These are phyloP conservation scores for Melipona beecheii DNA, from an alignment of 2,888 invertebrate genomes.

Conservation along the genomic window DNA sequence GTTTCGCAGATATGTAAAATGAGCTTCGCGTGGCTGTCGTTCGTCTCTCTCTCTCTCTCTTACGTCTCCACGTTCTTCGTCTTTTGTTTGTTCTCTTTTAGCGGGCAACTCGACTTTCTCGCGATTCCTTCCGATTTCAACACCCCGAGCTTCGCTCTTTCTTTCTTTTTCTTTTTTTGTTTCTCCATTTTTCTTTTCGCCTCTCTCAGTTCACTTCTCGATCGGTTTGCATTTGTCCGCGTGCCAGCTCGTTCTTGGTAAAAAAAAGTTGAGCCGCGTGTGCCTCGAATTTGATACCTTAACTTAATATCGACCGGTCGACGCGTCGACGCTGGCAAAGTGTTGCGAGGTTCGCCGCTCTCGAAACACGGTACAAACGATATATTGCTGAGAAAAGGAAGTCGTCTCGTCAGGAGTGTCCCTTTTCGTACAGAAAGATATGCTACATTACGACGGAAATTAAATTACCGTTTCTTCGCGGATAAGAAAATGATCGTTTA, in stretches of 20 bases:
- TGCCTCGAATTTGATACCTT: constrained; percentile 20
- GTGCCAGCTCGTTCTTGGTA: constrained; percentile 29
- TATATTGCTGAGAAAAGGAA: constrained; percentile 3
- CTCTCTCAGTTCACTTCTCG: background rate
- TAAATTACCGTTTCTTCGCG: background rate
- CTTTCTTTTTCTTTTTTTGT: background rate
- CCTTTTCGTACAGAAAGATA: background rate
- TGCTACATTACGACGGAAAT: background rate
- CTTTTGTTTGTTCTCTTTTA: background rate
- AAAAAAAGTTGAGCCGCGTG: constrained; percentile 40
- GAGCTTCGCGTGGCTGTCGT: constrained; percentile 55
- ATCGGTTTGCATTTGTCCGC: background rate
- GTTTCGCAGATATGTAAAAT: constrained; percentile 73
- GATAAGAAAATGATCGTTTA: background rate
- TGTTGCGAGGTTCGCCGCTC: background rate
- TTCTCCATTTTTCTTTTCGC: background rate
- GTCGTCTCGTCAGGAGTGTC: background rate
- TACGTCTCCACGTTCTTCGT: background rate
- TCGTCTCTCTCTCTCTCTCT: background rate
- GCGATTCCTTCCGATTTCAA: background rate
- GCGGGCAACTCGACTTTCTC: background rate
- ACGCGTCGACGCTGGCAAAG: background rate
- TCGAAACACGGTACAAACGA: constrained; percentile 2
- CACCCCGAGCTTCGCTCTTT: background rate
- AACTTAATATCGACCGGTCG: constrained; percentile 46